Conservation (phyloP, 2,113 vertebrate species). For the Caloenas nicobarica region DNA sequence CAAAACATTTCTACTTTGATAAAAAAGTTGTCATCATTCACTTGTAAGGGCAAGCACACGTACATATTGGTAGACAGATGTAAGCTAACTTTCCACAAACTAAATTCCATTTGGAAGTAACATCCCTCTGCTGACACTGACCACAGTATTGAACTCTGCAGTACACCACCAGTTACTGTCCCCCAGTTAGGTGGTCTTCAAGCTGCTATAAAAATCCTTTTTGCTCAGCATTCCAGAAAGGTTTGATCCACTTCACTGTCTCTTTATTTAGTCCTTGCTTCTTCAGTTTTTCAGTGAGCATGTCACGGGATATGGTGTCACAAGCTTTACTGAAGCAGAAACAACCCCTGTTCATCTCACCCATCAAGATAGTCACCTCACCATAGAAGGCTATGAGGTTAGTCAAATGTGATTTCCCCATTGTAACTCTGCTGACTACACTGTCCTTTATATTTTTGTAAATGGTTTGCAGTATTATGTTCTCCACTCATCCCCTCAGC, state of each 20-base stretch:
- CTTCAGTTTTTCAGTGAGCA: background rate
- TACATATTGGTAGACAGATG: accelerated
- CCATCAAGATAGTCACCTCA: background rate
- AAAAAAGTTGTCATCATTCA: background rate
- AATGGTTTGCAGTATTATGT: background rate
- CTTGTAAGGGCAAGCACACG: background rate
- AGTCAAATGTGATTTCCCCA: background rate
- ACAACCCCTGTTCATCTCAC: background rate
- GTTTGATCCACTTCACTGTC: background rate
- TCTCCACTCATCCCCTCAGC: too few species aligned
- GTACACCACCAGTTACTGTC: background rate
- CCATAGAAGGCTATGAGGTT: background rate
- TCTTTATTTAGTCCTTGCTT: background rate
- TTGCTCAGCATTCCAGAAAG: background rate
- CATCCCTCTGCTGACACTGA: background rate
- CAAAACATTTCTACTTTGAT: background rate
- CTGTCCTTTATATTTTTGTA: background rate
- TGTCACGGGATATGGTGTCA: too few species aligned
- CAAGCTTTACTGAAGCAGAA: background rate
- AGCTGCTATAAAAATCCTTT: background rate
- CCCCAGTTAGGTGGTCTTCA: background rate
- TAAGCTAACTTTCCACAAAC: background rate
- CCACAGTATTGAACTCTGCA: background rate
- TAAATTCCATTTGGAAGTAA: background rate
- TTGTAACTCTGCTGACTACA: background rate